These are phyloP conservation scores for Acanthis flammea DNA, from an alignment of 2,797 vertebrate species.

Conservation along the genomic window DNA sequence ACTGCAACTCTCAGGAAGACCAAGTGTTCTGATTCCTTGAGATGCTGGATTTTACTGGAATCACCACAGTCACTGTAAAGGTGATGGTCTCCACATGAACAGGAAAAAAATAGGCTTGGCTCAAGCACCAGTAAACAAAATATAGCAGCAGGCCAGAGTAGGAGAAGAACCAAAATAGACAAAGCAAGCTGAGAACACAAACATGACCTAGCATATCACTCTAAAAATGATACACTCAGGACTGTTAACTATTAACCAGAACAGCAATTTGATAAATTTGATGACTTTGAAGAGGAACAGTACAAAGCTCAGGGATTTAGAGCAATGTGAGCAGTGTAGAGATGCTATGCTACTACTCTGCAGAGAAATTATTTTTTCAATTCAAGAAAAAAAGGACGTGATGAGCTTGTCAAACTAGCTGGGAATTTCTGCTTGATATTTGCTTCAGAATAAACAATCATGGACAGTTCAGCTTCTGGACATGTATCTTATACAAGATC, in stretches of 20 bases:
- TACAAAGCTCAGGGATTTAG: neutral
- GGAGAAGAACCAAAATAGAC: neutral
- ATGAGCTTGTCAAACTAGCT: neutral
- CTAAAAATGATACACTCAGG: neutral
- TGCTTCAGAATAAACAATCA: neutral
- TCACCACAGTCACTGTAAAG: neutral
- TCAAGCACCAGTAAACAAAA: neutral
- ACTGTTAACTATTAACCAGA: neutral
- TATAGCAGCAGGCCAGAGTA: neutral
- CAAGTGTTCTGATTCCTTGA: neutral
- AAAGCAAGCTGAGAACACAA: neutral
- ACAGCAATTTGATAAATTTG: neutral
- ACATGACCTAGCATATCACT: neutral
- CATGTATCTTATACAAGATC: neutral
- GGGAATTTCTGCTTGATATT: neutral
- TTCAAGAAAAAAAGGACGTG: neutral
- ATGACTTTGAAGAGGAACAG: neutral
- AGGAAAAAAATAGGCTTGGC: neutral
- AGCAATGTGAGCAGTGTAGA: neutral
- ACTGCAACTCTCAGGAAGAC: neutral
- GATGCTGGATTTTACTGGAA: neutral
- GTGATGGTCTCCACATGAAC: fast-evolving
- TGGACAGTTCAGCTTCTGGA: neutral
- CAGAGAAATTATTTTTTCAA: neutral
- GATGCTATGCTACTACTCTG: neutral